Conservation (phyloP, 2,797 vertebrate species). For the Rhinichthys osculus region DNA sequence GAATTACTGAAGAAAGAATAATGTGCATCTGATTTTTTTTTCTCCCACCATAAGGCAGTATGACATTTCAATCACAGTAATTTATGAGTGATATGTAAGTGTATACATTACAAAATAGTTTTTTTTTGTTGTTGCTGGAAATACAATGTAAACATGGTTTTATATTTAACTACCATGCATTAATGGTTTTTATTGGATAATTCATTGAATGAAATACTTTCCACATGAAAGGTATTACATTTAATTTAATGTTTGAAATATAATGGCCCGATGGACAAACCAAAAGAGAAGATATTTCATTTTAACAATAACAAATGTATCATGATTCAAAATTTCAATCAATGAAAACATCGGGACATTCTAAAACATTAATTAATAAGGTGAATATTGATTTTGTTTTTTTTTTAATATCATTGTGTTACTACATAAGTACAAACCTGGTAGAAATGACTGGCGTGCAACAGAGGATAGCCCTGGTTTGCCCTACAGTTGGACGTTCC, state of each 20-base stretch:
- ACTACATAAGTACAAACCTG: not conserved
- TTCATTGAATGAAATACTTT: not conserved
- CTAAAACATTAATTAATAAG: not conserved
- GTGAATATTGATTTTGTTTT: not conserved
- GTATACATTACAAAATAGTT: not conserved
- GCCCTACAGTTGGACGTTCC: not conserved
- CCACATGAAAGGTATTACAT: not conserved
- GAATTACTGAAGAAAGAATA: not conserved
- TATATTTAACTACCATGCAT: not conserved
- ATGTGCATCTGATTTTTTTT: not conserved
- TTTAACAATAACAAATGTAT: not conserved
- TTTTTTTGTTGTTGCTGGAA: not conserved
- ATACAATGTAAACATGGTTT: not conserved
- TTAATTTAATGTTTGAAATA: not conserved
- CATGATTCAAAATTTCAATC: not conserved
- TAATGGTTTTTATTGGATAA: not conserved
- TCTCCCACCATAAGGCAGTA: not conserved
- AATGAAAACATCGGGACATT: too few relatives aligned
- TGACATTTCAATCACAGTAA: not conserved
- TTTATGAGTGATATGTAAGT: not conserved
- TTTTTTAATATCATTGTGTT: not conserved
- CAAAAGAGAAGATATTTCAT: not conserved
- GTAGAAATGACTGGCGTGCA: not conserved
- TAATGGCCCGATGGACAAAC: not conserved
- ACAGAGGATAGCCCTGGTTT: not conserved